phyloP scores from a whole-genome alignment of 2,113 vertebrate species.

The Burhinus oedicnemus region DNA sequence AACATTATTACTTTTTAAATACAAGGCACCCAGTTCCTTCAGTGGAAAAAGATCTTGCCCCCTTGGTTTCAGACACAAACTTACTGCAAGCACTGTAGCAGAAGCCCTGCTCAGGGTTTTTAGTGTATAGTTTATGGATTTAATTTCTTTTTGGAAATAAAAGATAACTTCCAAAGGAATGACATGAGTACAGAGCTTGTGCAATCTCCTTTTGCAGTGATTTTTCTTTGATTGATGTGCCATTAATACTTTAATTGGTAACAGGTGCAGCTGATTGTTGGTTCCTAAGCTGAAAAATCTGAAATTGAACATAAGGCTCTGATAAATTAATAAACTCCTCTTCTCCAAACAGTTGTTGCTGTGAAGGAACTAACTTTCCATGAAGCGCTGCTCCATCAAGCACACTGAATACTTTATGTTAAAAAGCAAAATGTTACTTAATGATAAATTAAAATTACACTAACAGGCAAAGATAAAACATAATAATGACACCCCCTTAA shows the following conservation, averaged over 20 bases:
- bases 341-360: slow-evolving; percentile 84
- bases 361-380: slow-evolving; percentile 80
- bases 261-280: slow-evolving; percentile 86
- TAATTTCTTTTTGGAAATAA: slow-evolving; percentile 78
- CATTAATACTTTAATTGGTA: slow-evolving; percentile 88
- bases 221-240: slow-evolving; percentile 84
- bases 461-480: slow-evolving; percentile 74
- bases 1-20: slow-evolving; percentile 66
- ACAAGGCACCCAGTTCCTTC: slow-evolving; percentile 26
- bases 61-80: slow-evolving; percentile 9
- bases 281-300: slow-evolving; percentile 81
- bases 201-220: slow-evolving; percentile 77
- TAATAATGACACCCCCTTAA: slow-evolving; percentile 75
- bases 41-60: slow-evolving; percentile 11
- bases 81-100: slow-evolving; percentile 7
- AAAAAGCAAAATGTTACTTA: slow-evolving; percentile 83
- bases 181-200: slow-evolving; percentile 72
- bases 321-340: slow-evolving; percentile 88
- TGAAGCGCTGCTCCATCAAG: slow-evolving; percentile 79
- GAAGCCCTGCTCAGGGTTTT: slow-evolving; percentile 16
- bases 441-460: slow-evolving; percentile 83
- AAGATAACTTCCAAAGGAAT: slow-evolving; percentile 76
- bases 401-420: slow-evolving; percentile 84
- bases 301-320: slow-evolving; percentile 87
- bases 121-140: slow-evolving; percentile 67